Evolutionary conservation across 30 jellyfish, hydroid and myxozoan genomes (phyloP), one percentile per base, ranked within the genome.

Genomic region (Chrysaora quinquecirrha): DNA sequence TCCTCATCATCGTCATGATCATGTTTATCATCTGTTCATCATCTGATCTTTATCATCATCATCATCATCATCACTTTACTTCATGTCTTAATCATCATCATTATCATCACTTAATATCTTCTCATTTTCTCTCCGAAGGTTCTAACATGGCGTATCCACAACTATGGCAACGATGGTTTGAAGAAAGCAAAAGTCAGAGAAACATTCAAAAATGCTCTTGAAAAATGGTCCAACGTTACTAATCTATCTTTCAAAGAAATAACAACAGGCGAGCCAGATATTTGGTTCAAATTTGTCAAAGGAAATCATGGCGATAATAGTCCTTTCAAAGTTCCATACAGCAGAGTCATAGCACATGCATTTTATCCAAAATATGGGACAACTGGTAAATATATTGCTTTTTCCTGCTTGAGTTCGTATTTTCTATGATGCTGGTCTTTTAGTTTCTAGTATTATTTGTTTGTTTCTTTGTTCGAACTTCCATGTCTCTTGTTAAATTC

Each of bases 261-360:
- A 43, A 21, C 23, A 23, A 25, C 71, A 19, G 93, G 87, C 6
- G 87, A 78, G 49, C 89, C 97, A 29, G 97, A 95, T 54, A 95
- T 95, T 48, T 77, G 71, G 89, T 90, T 95, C 77, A 88, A 84
- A 75, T 95, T 95, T 84, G 93, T 67, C 12, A 10, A 35, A 3
- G 96, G 90, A n/a, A 60, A 27, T 9, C 99, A 95, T 65, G 83
- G 87, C 33, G 99, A 95, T 54, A 84, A 96, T 3, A 81, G 91
- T 28, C 96, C 96, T 0, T 95, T 95, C 76, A 91, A 85, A 67
- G 84, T 91, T 0, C 95, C 83, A 25, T 70, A 82, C 79, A 97
- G 95, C 67, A 96, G 99, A 1, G 92, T 90, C 24, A 73, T 95
- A 23, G 99, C 99, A 1, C 99, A 95, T 79, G 99, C 99, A 18